Percentiles rank a stretch among this genome's conserved stretches.
phyloP scores from a whole-genome alignment of 1,140 invertebrate species.

The Drosophila aff. region DNA sequence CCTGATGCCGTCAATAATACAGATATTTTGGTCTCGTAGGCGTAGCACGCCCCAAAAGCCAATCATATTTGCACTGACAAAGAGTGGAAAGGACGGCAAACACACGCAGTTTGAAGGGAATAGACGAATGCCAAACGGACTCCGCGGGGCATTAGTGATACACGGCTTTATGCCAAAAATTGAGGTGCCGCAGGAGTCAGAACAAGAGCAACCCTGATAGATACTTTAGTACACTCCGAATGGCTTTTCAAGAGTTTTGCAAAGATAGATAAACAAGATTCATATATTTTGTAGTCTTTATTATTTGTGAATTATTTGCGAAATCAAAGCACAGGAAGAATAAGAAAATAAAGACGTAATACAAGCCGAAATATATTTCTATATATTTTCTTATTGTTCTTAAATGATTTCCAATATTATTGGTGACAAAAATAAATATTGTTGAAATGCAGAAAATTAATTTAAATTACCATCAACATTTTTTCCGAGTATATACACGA shows the following conservation, averaged over 20 bases:
- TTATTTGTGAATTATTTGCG: too few species aligned
- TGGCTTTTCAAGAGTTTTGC: not conserved
- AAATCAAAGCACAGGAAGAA: not conserved
- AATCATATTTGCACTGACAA: slow-evolving; percentile 65
- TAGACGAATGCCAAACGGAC: not conserved
- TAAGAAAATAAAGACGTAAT: not conserved
- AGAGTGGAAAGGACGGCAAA: slow-evolving; percentile 2
- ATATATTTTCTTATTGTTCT: not conserved
- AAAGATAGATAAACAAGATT: too few species aligned
- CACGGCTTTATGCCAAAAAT: slow-evolving; percentile 75
- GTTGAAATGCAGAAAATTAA: too few species aligned
- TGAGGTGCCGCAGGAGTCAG: slow-evolving; percentile 47
- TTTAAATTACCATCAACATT: too few species aligned
- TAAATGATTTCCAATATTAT: not conserved
- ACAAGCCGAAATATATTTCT: not conserved
- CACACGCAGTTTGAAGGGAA: slow-evolving; percentile 9
- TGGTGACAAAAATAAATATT: too few species aligned
- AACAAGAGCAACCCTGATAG: slow-evolving; percentile 30
- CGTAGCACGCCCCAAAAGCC: slow-evolving; percentile 31
- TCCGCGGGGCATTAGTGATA: slow-evolving; percentile 62
- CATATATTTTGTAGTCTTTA: too few species aligned
- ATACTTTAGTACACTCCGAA: slow-evolving; percentile 10
- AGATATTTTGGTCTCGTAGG: slow-evolving; percentile 34
- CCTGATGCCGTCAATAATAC: slow-evolving; percentile 59
- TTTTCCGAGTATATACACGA: not conserved